A percentile compares a stretch with the other conserved stretches of the same genome.
Conservation (phyloP, 2,888 invertebrate genomes). For the Stenolophus ochropezus region DNA sequence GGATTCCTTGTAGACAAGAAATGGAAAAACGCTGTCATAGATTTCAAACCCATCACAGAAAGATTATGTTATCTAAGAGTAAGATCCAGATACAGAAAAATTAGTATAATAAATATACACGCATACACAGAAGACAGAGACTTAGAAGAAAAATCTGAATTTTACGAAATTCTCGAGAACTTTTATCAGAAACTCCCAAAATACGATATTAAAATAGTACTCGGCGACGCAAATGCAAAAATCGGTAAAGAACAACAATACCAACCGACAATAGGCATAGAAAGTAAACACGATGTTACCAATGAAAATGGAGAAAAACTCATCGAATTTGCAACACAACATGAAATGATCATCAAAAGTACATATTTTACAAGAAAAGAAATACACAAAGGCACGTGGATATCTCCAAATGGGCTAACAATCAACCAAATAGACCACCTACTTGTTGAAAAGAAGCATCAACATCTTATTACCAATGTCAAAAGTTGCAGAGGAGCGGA, state of each 20-base stretch:
- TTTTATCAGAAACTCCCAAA: slow-evolving; percentile 52
- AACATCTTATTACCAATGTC: neutral
- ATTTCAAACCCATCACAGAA: slow-evolving; percentile 61
- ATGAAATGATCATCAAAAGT: slow-evolving; percentile 52
- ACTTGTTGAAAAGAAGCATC: neutral
- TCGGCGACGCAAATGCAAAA: too few relatives aligned
- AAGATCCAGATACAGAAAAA: slow-evolving; percentile 60
- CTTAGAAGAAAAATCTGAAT: slow-evolving; percentile 5
- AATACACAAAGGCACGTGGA: slow-evolving; percentile 20
- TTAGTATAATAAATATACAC: slow-evolving; percentile 59
- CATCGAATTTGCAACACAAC: slow-evolving; percentile 53
- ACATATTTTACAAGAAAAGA: slow-evolving; percentile 7
- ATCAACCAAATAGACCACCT: slow-evolving; percentile 50
- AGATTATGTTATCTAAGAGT: slow-evolving; percentile 62
- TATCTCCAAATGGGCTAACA: neutral
- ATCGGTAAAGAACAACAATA: slow-evolving; percentile 62
- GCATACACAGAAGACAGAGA: neutral
- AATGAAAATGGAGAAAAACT: slow-evolving; percentile 61
- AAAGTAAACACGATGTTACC: slow-evolving; percentile 56
- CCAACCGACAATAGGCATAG: slow-evolving; percentile 59
- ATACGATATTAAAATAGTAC: slow-evolving; percentile 60
- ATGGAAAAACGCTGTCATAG: slow-evolving; percentile 27
- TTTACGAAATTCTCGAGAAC: neutral
- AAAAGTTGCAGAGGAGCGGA: slow-evolving; percentile 36
- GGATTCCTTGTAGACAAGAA: slow-evolving; percentile 19